Percentiles rank a stretch among this genome's conserved stretches.
phyloP scores from a whole-genome alignment of 1,140 invertebrate species.

The Acromyrmex heyeri region DNA sequence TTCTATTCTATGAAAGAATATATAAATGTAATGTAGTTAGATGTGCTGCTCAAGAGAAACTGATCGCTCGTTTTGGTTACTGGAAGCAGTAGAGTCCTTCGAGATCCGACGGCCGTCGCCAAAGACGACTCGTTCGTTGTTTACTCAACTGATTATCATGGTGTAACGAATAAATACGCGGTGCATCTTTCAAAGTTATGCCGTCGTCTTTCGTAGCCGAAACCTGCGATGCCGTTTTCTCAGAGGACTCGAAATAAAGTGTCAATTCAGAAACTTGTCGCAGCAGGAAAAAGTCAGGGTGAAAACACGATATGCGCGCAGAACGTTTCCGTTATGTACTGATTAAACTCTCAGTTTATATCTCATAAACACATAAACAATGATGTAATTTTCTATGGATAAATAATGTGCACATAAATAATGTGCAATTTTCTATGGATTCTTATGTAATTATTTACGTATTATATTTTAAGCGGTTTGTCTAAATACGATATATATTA shows the following conservation, averaged over 20 bases:
- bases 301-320: not conserved
- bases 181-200: conserved; percentile 69
- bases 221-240: conserved; percentile 34
- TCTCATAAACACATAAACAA: not conserved
- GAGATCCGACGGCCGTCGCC: conserved; percentile 70
- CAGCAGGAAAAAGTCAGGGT: conserved; percentile 10
- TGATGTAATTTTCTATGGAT: too few relatives aligned
- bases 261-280: conserved; percentile 61
- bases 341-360: conserved; percentile 4
- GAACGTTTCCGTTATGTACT: not conserved
- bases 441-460: not conserved
- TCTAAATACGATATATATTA: not conserved
- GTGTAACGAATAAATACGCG: conserved; percentile 69
- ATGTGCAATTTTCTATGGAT: not conserved
- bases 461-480: not conserved
- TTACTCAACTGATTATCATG: conserved; percentile 74
- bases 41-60: conserved; percentile 68
- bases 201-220: conserved; percentile 42
- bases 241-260: conserved; percentile 44
- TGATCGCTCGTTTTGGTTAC: conserved; percentile 63
- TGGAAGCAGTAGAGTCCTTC: conserved; percentile 62
- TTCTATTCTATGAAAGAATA: conserved; percentile 4
- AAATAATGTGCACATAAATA: not conserved
- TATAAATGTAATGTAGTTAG: conserved; percentile 66
- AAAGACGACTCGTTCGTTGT: conserved; percentile 64